A percentile compares a stretch with the other conserved stretches of the same genome.
Evolutionary conservation across 2,113 vertebrate species (phyloP).

Genomic region (Nyctereutes procyonoides): DNA sequence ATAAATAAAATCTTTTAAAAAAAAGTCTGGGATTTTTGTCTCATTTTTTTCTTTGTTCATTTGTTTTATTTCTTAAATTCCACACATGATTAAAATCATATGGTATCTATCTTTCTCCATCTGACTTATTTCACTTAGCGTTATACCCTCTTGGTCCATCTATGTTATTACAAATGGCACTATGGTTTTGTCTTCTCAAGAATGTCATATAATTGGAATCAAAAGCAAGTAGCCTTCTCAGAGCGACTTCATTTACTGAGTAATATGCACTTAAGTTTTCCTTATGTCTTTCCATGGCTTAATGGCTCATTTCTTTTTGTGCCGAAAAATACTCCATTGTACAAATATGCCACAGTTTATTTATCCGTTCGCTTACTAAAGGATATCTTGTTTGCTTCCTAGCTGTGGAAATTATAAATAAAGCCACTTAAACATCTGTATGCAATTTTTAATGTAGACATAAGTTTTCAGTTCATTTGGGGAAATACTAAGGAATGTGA

Average conservation of each 20-base stretch:
- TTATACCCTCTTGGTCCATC: not conserved
- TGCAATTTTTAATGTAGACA: not conserved
- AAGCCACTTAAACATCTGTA: not conserved
- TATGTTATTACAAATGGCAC: not conserved
- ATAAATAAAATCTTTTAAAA: too few species aligned
- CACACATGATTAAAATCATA: not conserved
- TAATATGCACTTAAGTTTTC: not conserved
- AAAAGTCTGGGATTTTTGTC: not conserved
- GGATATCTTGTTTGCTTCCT: not conserved
- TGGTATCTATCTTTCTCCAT: not conserved
- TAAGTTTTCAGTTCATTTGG: not conserved
- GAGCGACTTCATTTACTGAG: not conserved
- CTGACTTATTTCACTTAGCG: not conserved
- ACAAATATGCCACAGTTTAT: not conserved
- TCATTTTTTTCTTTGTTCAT: not conserved
- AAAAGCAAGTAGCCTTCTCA: not conserved
- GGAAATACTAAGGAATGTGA: not conserved
- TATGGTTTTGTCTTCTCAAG: not conserved
- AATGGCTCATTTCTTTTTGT: not conserved
- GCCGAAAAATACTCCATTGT: not conserved
- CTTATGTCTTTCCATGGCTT: not conserved
- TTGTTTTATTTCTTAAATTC: not conserved
- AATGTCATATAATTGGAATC: not conserved
- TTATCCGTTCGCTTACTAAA: not conserved
- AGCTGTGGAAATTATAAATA: not conserved